These are phyloP conservation scores for Platanista minor DNA, from an alignment of 2,113 vertebrate genomes.

Conservation along the genomic window DNA sequence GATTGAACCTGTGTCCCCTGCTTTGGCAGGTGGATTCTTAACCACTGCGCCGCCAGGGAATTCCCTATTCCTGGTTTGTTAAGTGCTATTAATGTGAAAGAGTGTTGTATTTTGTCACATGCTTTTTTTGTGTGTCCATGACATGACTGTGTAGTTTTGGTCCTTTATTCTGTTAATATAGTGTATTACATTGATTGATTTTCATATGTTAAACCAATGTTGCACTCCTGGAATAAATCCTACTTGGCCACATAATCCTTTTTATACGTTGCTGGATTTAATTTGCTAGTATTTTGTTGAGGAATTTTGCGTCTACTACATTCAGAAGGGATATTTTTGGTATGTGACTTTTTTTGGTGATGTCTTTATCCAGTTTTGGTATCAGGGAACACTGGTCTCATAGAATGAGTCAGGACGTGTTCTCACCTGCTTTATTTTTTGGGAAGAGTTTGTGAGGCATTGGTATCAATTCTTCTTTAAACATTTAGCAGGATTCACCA, in stretches of 20 bases:
- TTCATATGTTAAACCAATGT: neutral
- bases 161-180: neutral
- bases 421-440: neutral
- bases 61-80: neutral
- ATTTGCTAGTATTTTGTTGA: neutral
- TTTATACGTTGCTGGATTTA: neutral
- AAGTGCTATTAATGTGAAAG: neutral
- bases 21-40: too few species aligned
- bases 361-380: neutral
- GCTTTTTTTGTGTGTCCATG: neutral
- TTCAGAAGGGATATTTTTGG: neutral
- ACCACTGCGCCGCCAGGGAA: too few species aligned
- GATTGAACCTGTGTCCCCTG: too few species aligned
- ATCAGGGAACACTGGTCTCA: neutral
- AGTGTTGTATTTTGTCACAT: neutral
- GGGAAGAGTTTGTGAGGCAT: neutral
- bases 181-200: neutral
- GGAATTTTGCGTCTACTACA: neutral
- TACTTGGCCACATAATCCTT: neutral
- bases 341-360: neutral
- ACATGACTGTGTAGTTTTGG: neutral
- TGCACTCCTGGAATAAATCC: neutral
- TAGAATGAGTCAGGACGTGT: neutral
- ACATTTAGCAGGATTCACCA: neutral
- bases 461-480: neutral